Percentiles rank a stretch among this genome's conserved stretches.
Conservation (phyloP, 30 jellyfish, hydroid and myxozoan species). For the Pelagia noctiluca region DNA sequence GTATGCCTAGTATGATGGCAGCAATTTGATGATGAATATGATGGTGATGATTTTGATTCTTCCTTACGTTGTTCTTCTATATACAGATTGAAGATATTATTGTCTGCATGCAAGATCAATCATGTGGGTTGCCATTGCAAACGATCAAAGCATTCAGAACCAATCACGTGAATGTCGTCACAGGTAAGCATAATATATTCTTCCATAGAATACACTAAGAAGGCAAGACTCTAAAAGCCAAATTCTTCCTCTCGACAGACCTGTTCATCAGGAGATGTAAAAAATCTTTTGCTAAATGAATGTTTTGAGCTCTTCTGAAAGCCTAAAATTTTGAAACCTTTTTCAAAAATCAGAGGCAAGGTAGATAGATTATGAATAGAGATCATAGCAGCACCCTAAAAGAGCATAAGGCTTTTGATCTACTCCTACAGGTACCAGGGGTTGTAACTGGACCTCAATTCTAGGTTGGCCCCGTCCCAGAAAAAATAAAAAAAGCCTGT, state of each 20-base stretch:
- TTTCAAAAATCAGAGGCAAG: no score
- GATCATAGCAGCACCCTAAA: no score
- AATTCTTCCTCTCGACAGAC: not conserved
- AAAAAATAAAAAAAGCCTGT: no score
- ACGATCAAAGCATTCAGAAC: slow-evolving; percentile 79
- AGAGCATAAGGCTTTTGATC: no score
- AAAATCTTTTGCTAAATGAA: not conserved
- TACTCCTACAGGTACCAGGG: no score
- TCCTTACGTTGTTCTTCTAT: not conserved
- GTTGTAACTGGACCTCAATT: no score
- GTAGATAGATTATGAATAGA: no score
- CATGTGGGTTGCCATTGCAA: slow-evolving; percentile 77
- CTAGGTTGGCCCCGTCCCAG: no score
- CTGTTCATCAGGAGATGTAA: not conserved
- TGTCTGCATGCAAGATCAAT: slow-evolving; percentile 59
- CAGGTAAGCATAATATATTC: no score
- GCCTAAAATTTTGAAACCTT: no score
- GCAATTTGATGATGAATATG: not conserved
- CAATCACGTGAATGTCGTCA: slow-evolving; percentile 76
- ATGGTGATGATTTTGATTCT: not conserved
- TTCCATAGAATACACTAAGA: not conserved
- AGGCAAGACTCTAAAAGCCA: not conserved
- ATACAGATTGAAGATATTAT: slow-evolving; percentile 71
- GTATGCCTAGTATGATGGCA: not conserved
- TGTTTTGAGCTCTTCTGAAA: not conserved